A percentile compares a stretch with the other conserved stretches of the same genome.
Evolutionary conservation across 2,888 invertebrate genomes (phyloP).

Genomic region (Bombyx huttoni): DNA sequence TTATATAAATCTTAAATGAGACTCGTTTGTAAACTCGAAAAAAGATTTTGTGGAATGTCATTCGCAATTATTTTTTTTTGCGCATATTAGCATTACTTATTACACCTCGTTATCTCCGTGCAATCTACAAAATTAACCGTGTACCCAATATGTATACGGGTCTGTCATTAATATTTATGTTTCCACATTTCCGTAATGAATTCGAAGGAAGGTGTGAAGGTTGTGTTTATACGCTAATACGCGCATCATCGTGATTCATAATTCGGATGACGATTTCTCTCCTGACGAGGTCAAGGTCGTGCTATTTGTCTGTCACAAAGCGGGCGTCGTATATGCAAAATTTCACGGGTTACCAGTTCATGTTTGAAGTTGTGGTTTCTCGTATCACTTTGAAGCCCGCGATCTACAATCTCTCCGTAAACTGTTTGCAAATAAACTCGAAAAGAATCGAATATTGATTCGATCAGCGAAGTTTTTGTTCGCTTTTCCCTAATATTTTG

Average conservation of each 20-base stretch:
- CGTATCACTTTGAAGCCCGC: constrained; percentile 1
- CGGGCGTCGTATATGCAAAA: constrained; percentile 9
- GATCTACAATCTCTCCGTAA: constrained; percentile 3
- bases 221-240: constrained; percentile 9
- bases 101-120: constrained; percentile 1
- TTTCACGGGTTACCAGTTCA: constrained; percentile 21
- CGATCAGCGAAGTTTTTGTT: not conserved
- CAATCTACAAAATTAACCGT: not conserved
- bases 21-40: constrained; percentile 14
- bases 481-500: not conserved
- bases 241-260: constrained; percentile 14
- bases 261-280: constrained; percentile 59
- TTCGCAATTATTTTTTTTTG: constrained; percentile 11
- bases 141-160: not conserved
- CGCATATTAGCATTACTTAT: constrained; percentile 11
- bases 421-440: constrained; percentile 5
- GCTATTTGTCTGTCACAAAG: constrained; percentile 18
- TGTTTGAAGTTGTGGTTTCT: constrained; percentile 8
- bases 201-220: not conserved
- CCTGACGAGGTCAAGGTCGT: constrained; percentile 56
- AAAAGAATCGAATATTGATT: not conserved
- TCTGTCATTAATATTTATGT: not conserved
- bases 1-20: constrained; percentile 21
- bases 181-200: not conserved
- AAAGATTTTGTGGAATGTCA: constrained; percentile 14